Base-by-base conservation (phyloP, 2,113 vertebrate species). In the Dipodomys spectabilis region DNA sequence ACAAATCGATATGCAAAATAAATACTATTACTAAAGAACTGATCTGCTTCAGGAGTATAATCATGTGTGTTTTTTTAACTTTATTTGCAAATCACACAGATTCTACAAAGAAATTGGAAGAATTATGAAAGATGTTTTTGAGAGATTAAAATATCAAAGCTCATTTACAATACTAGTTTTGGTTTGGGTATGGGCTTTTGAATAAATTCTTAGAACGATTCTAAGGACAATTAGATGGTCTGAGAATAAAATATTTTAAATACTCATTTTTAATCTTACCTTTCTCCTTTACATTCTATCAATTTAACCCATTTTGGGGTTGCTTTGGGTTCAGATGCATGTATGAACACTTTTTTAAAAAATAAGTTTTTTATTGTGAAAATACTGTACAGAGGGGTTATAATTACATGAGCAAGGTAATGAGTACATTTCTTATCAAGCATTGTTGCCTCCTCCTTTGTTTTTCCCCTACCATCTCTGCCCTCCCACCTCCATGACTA, bases 211-310 rank as follows among this genome's bases (percentile, higher is more conserved):
- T 85, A 84, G 12, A 39, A 39, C 39, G 18, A 49, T n/a, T 65
- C 2, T 79, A 19, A 28, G 88, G 0, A 60, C 6, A 72, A 75
- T 49, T 12, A 53, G 62, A 19, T 25, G 25, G 6, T 53, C n/a
- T 65, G 20, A 45, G 25, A 81, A 86, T 53, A 68, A 83, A 27
- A 18, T 11, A 73, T 16, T 74, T 87, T 75, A 79, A 67, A 12
- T 45, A 68, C 62, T 80, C 6, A 7, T 68, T 92, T 72, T 28
- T 83, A 35, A 72, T 49, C 4, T 39, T 60, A n/a, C 11, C 4
- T 75, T 94, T 86, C 11, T 57, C 12, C 2, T 68, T 91, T 67
- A 84, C 88, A 86, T 64, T n/a, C 74, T 71, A 45, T 83, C 3
- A 11, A 4, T 22, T 86, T 64, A 67, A 7, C 8, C 72, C 22